A percentile compares a stretch with the other conserved stretches of the same genome.
Evolutionary conservation across 37 sponge, comb jelly and placozoan genomes (phyloP).

Genomic region (Aplysina aerophoba): DNA sequence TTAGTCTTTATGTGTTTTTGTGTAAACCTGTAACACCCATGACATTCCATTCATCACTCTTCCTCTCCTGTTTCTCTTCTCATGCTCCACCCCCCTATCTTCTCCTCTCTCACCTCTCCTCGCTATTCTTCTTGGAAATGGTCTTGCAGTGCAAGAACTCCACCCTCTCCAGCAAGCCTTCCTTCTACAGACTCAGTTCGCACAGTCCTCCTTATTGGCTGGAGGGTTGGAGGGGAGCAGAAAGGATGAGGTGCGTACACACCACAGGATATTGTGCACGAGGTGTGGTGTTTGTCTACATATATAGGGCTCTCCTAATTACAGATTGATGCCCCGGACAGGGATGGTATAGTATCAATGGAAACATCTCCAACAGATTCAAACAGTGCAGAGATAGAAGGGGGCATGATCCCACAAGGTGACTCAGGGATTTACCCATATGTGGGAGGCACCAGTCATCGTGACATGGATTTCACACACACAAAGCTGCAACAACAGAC

Average conservation of each 20-base stretch:
- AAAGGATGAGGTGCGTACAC: background rate
- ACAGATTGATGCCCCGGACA: background rate
- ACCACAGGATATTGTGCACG: background rate
- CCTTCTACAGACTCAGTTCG: conserved; percentile 57
- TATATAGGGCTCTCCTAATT: background rate
- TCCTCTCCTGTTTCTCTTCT: background rate
- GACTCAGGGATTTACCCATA: too few species aligned
- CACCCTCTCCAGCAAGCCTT: conserved; percentile 87
- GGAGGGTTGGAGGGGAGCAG: too few species aligned
- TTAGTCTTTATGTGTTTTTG: too few species aligned
- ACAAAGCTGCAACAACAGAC: too few species aligned
- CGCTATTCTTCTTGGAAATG: too few species aligned
- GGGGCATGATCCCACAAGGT: too few species aligned
- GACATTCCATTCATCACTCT: too few species aligned
- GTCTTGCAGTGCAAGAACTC: conserved; percentile 34
- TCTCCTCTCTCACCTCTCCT: too few species aligned
- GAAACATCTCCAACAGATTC: conserved; percentile 1
- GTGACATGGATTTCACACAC: too few species aligned
- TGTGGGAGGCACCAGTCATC: too few species aligned
- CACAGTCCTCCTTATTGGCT: background rate
- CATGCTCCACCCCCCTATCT: background rate
- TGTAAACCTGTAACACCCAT: too few species aligned
- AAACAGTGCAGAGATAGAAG: background rate
- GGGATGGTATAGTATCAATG: conserved; percentile 21
- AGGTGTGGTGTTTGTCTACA: background rate